A percentile compares a stretch with the other conserved stretches of the same genome.
Conservation (phyloP, 2,888 invertebrate genomes). For the Xestia c-nigrum region DNA sequence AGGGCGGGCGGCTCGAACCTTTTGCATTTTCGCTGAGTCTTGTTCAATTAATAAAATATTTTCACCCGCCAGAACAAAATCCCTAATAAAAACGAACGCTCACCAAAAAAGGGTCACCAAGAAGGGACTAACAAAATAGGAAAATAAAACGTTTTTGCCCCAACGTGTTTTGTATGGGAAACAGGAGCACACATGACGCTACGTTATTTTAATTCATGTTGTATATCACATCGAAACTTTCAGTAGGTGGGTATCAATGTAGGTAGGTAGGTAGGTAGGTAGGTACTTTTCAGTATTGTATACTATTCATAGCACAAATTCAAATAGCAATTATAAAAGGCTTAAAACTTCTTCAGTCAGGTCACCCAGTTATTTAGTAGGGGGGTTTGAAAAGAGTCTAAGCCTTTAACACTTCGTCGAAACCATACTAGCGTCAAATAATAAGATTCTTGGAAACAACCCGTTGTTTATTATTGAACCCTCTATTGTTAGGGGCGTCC, state of each 20-base stretch:
- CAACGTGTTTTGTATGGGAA: slow-evolving; percentile 4
- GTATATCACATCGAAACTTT: background rate
- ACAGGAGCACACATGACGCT: background rate
- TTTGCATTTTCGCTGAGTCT: slow-evolving; percentile 73
- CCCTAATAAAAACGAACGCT: slow-evolving; percentile 45
- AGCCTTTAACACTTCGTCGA: slow-evolving; percentile 37
- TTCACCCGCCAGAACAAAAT: slow-evolving; percentile 57
- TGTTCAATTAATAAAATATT: slow-evolving; percentile 73
- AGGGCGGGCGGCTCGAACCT: slow-evolving; percentile 60
- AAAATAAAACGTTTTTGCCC: slow-evolving; percentile 27
- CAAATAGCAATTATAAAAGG: background rate
- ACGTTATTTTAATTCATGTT: background rate
- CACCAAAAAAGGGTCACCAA: slow-evolving; percentile 21
- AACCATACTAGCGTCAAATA: slow-evolving; percentile 56
- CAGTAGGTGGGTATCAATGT: background rate
- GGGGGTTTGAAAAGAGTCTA: slow-evolving; percentile 7
- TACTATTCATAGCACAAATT: background rate
- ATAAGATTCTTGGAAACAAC: slow-evolving; percentile 65
- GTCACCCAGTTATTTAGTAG: background rate
- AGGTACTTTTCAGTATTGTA: background rate
- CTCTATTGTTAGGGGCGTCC: slow-evolving; percentile 66
- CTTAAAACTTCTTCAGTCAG: background rate
- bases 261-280: too few relatives aligned
- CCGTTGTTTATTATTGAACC: slow-evolving; percentile 72
- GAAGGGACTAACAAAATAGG: slow-evolving; percentile 17